A percentile compares a stretch with the other conserved stretches of the same genome.
phyloP scores from a whole-genome alignment of 2,888 invertebrate genomes.

The Metallyticus violacea region DNA sequence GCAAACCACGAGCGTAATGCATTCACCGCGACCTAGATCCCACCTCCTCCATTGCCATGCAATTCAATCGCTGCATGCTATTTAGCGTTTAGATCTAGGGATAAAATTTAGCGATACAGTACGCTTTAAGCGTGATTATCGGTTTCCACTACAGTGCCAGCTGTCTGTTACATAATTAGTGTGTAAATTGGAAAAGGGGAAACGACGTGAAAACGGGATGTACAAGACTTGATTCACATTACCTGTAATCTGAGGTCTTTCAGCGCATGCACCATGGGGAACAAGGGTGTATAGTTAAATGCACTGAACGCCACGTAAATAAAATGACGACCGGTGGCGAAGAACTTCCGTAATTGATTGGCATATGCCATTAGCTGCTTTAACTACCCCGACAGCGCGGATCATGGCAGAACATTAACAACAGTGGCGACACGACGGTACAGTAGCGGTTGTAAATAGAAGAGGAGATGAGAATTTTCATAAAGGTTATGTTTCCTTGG shows the following conservation, averaged over 20 bases:
- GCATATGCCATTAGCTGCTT: not conserved
- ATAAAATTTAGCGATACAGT: not conserved
- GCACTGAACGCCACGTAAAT: not conserved
- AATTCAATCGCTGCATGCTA: not conserved
- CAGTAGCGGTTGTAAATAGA: no score
- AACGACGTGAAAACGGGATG: not conserved
- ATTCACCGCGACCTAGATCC: slow-evolving; percentile 9
- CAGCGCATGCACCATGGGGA: not conserved
- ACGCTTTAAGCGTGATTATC: not conserved
- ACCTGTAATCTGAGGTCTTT: not conserved
- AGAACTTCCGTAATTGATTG: not conserved
- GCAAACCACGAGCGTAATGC: not conserved
- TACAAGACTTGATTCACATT: no score
- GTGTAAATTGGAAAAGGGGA: not conserved
- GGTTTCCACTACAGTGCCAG: not conserved
- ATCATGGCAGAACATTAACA: not conserved
- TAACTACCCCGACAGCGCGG: not conserved
- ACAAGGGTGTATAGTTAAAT: not conserved
- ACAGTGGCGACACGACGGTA: not conserved
- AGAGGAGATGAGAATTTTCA: no score
- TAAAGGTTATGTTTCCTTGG: no score
- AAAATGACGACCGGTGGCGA: not conserved
- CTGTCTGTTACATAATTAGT: not conserved
- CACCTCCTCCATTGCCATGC: not conserved
- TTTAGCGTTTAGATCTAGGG: not conserved